Conservation (phyloP, 2,113 vertebrate genomes). For the Pandion haliaetus region DNA sequence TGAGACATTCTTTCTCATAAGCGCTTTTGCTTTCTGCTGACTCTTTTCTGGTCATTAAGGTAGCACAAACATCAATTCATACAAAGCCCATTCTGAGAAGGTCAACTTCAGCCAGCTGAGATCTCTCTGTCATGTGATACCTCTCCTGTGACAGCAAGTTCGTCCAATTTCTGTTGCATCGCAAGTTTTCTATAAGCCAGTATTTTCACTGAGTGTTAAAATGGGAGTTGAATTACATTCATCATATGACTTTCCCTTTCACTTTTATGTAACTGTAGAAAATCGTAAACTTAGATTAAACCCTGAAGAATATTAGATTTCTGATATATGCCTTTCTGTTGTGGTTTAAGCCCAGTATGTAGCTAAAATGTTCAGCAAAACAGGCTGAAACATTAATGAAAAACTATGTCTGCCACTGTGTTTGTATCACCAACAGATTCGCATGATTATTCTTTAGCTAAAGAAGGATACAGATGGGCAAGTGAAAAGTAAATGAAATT, state of each 20-base stretch:
- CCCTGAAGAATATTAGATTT: background rate
- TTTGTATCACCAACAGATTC: background rate
- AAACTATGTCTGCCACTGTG: background rate
- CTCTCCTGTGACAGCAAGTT: background rate
- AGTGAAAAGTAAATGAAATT: background rate
- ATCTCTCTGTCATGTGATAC: background rate
- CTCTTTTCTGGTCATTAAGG: background rate
- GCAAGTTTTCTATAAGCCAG: background rate
- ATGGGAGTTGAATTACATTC: background rate
- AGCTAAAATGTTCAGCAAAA: background rate
- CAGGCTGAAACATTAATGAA: background rate
- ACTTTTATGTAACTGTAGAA: background rate
- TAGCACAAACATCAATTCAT: background rate
- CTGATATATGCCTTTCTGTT: background rate
- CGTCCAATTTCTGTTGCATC: background rate
- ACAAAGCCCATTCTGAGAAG: background rate
- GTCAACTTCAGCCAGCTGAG: background rate
- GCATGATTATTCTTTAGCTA: background rate
- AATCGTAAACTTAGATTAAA: background rate
- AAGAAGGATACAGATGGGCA: background rate
- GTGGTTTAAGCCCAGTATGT: background rate
- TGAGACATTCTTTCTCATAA: background rate
- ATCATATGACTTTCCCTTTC: background rate
- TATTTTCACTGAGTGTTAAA: background rate
- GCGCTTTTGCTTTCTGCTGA: background rate